Evolutionary conservation across 2,113 vertebrate species (phyloP).

Genomic region (Campylorhamphus procurvoides): DNA sequence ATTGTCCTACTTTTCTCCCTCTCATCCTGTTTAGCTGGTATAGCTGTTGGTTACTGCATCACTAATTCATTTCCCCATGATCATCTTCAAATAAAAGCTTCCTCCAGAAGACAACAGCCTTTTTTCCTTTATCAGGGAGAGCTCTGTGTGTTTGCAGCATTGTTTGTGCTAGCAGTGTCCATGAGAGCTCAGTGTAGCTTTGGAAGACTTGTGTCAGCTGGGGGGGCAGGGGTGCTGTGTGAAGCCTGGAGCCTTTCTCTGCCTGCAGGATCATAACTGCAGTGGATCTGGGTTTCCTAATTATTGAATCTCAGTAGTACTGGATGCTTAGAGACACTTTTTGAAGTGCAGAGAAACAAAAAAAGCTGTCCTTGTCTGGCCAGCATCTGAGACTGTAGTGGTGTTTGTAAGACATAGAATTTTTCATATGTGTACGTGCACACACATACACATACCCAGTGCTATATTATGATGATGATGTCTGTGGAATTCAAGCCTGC

Average conservation of each 20-base stretch:
- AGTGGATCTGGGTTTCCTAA: neutral
- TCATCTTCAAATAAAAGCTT: neutral
- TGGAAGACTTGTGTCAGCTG: neutral
- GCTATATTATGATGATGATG: fast-evolving
- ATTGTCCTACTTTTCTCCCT: neutral
- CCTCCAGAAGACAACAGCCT: neutral
- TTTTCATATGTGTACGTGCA: neutral
- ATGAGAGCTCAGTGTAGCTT: neutral
- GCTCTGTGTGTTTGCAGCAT: neutral
- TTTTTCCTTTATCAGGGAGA: neutral
- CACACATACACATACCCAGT: fast-evolving
- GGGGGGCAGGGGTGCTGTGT: neutral
- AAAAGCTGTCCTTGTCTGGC: neutral
- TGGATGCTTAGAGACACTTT: neutral
- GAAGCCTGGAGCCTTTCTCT: neutral
- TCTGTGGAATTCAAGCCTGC: neutral
- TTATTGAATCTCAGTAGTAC: neutral
- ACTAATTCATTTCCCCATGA: neutral
- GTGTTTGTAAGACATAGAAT: neutral
- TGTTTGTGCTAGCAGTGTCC: neutral
- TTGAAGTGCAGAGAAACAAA: neutral
- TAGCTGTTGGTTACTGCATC: neutral
- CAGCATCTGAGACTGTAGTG: neutral
- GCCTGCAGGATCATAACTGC: fast-evolving
- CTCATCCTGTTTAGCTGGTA: neutral